Percentiles rank a stretch among this genome's conserved stretches.
Evolutionary conservation across 2,888 invertebrate genomes (phyloP).

Genomic region (Schizotus pectinicornis): DNA sequence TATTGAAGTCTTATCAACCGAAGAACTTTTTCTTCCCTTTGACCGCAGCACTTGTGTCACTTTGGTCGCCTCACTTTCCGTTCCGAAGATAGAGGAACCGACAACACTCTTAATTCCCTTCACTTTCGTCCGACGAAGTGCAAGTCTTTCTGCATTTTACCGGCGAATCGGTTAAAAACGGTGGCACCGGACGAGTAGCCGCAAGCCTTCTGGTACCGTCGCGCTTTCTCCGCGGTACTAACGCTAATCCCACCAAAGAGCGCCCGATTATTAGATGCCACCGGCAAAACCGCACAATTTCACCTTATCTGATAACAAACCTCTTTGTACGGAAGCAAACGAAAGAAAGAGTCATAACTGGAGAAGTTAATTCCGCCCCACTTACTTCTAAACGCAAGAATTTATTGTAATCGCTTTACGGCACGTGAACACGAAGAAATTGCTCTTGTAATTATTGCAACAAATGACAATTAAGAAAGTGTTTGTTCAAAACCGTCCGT

Average conservation of each 20-base stretch:
- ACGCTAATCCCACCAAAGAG: conserved; percentile 9
- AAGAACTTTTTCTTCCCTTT: no score
- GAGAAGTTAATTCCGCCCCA: not conserved
- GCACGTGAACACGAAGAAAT: not conserved
- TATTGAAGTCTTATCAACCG: no score
- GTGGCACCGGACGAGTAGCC: conserved; percentile 1
- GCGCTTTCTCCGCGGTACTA: conserved; percentile 8
- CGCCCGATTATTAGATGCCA: not conserved
- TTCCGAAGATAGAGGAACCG: not conserved
- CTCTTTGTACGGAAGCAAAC: not conserved
- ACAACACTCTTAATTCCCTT: conserved; percentile 11
- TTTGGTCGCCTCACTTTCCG: not conserved
- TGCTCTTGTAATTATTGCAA: not conserved
- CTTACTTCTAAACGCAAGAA: not conserved
- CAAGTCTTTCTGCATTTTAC: conserved; percentile 20
- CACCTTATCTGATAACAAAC: no score
- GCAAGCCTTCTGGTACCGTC: conserved; percentile 11
- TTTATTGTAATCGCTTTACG: not conserved
- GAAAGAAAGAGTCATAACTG: not conserved
- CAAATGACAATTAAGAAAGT: conserved; percentile 1
- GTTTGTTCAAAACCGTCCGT: conserved; percentile 2
- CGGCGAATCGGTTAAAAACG: conserved; percentile 12
- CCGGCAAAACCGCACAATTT: no score
- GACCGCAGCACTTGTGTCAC: no score
- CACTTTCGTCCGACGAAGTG: conserved; percentile 15